phyloP scores from a whole-genome alignment of 2,888 invertebrate genomes.

The Cryptocephalus primarius region DNA sequence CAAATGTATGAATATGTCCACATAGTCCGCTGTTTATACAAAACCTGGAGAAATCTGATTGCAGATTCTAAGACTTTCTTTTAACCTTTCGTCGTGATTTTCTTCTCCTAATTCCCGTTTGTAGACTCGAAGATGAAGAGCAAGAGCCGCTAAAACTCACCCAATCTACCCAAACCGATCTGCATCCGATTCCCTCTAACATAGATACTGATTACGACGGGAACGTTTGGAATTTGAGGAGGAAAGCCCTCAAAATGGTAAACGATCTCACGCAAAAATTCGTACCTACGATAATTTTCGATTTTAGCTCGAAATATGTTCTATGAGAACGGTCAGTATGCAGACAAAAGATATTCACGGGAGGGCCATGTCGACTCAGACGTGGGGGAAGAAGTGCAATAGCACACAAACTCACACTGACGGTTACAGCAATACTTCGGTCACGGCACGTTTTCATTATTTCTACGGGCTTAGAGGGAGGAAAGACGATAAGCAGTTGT shows the following conservation, averaged over 20 bases:
- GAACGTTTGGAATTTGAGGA: conserved; percentile 3
- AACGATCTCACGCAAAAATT: neutral
- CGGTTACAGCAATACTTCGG: neutral
- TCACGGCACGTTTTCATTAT: neutral
- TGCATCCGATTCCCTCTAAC: neutral
- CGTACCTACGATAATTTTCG: neutral
- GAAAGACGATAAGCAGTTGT: neutral
- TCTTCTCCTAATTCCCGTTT: no score
- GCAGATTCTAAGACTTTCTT: no score
- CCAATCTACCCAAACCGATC: neutral
- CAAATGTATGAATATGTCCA: no score
- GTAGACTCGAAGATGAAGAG: no score
- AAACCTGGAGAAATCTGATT: no score
- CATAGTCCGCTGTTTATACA: no score
- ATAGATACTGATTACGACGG: neutral
- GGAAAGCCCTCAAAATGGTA: neutral
- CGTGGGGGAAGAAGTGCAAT: neutral
- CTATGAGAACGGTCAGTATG: no score
- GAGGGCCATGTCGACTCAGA: neutral
- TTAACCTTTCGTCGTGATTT: no score
- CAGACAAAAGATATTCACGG: no score
- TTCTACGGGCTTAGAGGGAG: neutral
- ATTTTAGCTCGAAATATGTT: no score
- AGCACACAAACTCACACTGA: neutral
- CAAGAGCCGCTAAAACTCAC: no score